Conservation (phyloP, 2,888 invertebrate genomes). For the Bombylius major region DNA sequence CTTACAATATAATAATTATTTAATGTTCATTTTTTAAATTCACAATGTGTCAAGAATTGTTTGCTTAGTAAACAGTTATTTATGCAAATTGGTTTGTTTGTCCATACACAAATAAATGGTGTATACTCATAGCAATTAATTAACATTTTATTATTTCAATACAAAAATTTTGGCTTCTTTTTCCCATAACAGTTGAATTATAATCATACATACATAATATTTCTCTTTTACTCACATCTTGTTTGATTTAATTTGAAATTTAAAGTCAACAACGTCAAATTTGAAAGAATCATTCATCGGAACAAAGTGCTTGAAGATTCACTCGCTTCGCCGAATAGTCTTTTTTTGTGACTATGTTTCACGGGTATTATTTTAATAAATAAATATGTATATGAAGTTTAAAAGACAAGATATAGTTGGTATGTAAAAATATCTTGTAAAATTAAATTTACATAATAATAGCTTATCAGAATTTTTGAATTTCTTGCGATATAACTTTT, state of each 20-base stretch:
- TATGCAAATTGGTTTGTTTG: conserved; percentile 7
- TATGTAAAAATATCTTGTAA: too few relatives aligned
- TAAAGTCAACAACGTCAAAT: not conserved
- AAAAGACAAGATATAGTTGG: too few relatives aligned
- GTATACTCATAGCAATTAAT: conserved; percentile 12
- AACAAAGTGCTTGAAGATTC: conserved; percentile 7
- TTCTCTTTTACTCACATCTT: too few relatives aligned
- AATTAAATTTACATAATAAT: too few relatives aligned
- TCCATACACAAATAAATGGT: too few relatives aligned
- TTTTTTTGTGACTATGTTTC: too few relatives aligned
- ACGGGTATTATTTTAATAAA: too few relatives aligned
- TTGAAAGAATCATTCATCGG: conserved; percentile 1
- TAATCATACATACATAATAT: too few relatives aligned
- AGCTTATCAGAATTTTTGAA: too few relatives aligned
- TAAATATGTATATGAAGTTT: too few relatives aligned
- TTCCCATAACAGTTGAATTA: not conserved
- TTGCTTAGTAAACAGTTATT: conserved; percentile 10
- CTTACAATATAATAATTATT: not conserved
- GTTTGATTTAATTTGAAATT: too few relatives aligned
- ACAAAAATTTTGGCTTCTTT: not conserved
- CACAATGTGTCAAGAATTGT: not conserved
- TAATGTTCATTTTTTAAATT: not conserved
- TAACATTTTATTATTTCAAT: conserved; percentile 11
- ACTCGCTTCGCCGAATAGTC: not conserved
- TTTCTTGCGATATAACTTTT: too few relatives aligned